Conservation (phyloP, 2,113 vertebrate genomes). For the Triplophysa rosa region DNA sequence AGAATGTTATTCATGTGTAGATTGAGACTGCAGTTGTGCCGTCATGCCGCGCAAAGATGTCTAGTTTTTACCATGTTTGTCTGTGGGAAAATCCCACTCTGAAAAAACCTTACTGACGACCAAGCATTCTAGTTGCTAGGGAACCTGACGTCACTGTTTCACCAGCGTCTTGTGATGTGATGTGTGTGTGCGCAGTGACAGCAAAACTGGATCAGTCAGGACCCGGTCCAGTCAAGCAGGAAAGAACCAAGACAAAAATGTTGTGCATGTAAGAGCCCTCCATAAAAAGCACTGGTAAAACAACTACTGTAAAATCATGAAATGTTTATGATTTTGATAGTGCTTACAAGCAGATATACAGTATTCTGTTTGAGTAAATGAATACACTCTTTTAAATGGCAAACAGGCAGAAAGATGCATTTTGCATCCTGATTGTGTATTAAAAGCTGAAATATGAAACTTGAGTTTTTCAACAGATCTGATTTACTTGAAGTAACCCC, state of each 20-base stretch:
- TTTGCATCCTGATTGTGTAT: too few species aligned
- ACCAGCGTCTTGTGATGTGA: constrained; percentile 59
- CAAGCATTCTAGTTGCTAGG: constrained; percentile 76
- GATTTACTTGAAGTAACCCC: not conserved
- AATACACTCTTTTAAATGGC: too few species aligned
- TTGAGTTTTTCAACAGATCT: not conserved
- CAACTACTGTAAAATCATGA: too few species aligned
- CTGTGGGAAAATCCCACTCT: constrained; percentile 76
- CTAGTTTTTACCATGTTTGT: constrained; percentile 47
- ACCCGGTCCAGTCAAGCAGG: not conserved
- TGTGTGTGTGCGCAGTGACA: constrained; percentile 30
- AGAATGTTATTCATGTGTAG: not conserved
- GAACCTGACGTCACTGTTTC: constrained; percentile 74
- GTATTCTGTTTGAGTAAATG: too few species aligned
- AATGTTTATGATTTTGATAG: too few species aligned
- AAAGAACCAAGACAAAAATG: not conserved
- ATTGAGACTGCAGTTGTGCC: not conserved
- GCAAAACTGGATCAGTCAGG: not conserved
- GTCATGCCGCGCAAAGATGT: constrained; percentile 10
- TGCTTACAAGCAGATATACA: too few species aligned
- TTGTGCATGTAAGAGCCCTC: too few species aligned
- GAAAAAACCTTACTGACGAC: constrained; percentile 68
- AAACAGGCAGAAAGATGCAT: too few species aligned
- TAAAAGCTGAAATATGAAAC: too few species aligned
- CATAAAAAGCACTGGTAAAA: too few species aligned